Conservation (phyloP, 2,113 vertebrate species). For the Panthera leo region DNA sequence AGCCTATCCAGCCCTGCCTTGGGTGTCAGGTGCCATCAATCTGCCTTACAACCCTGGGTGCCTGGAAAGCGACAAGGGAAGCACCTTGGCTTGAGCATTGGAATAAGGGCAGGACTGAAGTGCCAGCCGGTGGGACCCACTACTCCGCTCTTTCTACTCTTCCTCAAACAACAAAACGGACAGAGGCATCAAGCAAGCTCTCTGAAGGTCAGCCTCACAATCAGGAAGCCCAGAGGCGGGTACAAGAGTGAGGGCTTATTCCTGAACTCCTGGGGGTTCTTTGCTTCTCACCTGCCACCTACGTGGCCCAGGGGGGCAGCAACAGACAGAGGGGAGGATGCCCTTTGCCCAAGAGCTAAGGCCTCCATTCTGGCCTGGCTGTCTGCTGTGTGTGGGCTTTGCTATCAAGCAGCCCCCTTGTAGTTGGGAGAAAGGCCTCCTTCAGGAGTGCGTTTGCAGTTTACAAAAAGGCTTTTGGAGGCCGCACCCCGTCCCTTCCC, state of each 20-base stretch:
- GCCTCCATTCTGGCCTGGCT: neutral
- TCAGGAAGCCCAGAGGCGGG: neutral
- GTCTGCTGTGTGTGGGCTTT: neutral
- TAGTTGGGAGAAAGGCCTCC: neutral
- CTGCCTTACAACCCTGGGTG: neutral
- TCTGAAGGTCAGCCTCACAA: neutral
- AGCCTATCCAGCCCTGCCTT: neutral
- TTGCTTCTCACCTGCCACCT: neutral
- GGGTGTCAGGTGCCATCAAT: neutral
- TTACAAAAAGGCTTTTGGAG: neutral
- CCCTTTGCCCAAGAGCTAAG: neutral
- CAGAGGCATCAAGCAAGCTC: neutral
- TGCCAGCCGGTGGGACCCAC: neutral
- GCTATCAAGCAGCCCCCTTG: neutral
- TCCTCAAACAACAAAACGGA: neutral
- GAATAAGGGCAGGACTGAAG: neutral
- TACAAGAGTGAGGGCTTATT: neutral
- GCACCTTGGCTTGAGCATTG: no score
- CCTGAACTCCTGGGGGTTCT: neutral
- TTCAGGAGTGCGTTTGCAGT: neutral
- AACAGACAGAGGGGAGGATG: neutral
- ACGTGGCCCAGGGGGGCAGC: neutral
- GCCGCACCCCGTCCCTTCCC: accelerated
- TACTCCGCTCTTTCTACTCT: neutral
- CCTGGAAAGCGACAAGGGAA: neutral